These are phyloP conservation scores for Scaptomyza polygonia DNA, from an alignment of 2,888 invertebrate species.

Conservation along the genomic window DNA sequence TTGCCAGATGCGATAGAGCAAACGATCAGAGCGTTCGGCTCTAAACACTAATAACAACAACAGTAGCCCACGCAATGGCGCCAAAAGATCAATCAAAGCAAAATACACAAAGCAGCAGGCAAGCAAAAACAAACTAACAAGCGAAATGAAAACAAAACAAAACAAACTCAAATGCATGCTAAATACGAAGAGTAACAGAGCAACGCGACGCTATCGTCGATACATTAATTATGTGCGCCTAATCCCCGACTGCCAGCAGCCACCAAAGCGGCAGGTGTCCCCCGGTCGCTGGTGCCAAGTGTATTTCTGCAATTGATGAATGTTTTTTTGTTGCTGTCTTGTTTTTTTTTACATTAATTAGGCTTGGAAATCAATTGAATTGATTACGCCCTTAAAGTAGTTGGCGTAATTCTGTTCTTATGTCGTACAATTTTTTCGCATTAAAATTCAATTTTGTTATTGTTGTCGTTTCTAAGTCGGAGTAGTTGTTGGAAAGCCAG, in stretches of 20 bases:
- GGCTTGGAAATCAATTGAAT: constrained; percentile 29
- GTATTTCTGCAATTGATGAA: constrained; percentile 62
- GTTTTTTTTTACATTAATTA: constrained; percentile 49
- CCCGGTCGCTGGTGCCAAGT: constrained; percentile 1
- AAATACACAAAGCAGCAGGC: constrained; percentile 47
- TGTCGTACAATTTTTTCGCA: constrained; percentile 37
- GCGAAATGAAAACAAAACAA: constrained; percentile 32
- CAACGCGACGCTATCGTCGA: constrained; percentile 34
- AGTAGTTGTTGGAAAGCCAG: constrained; percentile 4
- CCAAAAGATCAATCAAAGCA: constrained; percentile 73
- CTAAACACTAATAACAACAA: constrained; percentile 37
- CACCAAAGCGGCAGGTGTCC: constrained; percentile 30
- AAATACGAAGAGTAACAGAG: not conserved
- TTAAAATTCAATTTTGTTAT: constrained; percentile 37
- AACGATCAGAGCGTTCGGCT: constrained; percentile 4
- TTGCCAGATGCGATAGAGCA: constrained; percentile 43
- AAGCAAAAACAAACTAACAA: constrained; percentile 30
- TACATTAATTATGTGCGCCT: constrained; percentile 65
- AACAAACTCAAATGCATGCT: constrained; percentile 28
- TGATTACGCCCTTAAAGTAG: constrained; percentile 36
- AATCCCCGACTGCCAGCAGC: constrained; percentile 54
- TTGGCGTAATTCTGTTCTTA: constrained; percentile 35
- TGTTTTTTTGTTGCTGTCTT: constrained; percentile 1
- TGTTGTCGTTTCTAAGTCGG: not conserved
- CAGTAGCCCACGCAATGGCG: constrained; percentile 63